Conservation (phyloP, 2,113 vertebrate genomes). For the Menidia beryllina region DNA sequence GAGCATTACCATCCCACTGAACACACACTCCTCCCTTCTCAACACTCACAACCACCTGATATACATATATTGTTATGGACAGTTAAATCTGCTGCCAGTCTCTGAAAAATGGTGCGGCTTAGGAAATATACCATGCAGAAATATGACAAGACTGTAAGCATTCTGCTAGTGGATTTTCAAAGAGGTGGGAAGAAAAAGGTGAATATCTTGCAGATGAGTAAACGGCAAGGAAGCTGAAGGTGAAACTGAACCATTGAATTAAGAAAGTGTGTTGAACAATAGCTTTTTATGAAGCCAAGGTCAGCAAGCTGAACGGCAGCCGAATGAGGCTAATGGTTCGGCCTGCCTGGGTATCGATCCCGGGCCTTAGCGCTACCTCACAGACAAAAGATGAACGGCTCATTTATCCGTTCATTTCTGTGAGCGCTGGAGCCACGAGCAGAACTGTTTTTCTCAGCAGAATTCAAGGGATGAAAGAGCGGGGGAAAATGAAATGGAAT, state of each 20-base stretch:
- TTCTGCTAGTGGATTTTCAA: too few species aligned
- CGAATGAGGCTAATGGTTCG: slow-evolving; percentile 53
- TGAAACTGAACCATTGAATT: slow-evolving; percentile 39
- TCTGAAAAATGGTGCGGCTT: slow-evolving; percentile 21
- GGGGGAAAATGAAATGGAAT: neutral
- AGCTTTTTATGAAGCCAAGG: slow-evolving; percentile 56
- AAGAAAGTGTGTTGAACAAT: slow-evolving; percentile 29
- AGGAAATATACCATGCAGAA: slow-evolving; percentile 13
- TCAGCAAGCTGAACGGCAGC: slow-evolving; percentile 19
- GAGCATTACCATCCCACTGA: slow-evolving; percentile 14
- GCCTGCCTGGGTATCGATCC: slow-evolving; percentile 50
- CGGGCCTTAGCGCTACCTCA: slow-evolving; percentile 34
- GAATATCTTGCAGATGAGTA: too few species aligned
- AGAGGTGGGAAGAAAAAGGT: neutral
- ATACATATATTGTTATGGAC: slow-evolving; percentile 11
- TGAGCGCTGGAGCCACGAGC: neutral
- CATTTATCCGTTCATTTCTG: slow-evolving; percentile 22
- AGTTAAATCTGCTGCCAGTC: slow-evolving; percentile 20
- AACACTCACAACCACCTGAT: slow-evolving; percentile 7
- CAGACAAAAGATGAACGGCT: slow-evolving; percentile 15
- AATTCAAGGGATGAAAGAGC: neutral
- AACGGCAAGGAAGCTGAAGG: slow-evolving; percentile 51
- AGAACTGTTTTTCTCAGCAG: neutral
- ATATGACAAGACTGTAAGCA: too few species aligned
- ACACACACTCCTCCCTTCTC: slow-evolving; percentile 19